Evolutionary conservation across 2,113 vertebrate genomes (phyloP).

Genomic region (Delphinus delphis): DNA sequence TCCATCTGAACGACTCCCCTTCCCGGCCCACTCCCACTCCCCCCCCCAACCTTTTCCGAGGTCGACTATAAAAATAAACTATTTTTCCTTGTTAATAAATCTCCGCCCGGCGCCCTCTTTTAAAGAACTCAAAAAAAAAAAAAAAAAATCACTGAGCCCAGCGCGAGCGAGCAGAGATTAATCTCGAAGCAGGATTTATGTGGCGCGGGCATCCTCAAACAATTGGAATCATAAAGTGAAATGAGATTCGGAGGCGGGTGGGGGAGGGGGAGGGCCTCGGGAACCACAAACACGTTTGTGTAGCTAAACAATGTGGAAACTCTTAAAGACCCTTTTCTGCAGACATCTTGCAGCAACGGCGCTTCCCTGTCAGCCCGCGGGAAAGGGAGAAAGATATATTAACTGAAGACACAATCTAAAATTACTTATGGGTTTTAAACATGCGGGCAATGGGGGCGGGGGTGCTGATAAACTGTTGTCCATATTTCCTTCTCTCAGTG

Average conservation of each 20-base stretch:
- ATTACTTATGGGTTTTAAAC: constrained; percentile 87
- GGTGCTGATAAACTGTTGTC: constrained; percentile 83
- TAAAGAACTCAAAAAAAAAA: constrained; percentile 53
- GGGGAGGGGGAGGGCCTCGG: constrained; percentile 73
- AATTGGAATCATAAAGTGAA: constrained; percentile 80
- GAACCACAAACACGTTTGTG: constrained; percentile 83
- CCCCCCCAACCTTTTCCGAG: constrained; percentile 57
- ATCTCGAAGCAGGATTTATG: constrained; percentile 74
- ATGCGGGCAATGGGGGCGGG: constrained; percentile 80
- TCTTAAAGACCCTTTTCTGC: constrained; percentile 82
- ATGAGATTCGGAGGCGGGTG: constrained; percentile 70
- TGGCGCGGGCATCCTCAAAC: constrained; percentile 77
- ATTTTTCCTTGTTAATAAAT: constrained; percentile 79
- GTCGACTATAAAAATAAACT: constrained; percentile 79
- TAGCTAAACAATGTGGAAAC: constrained; percentile 84
- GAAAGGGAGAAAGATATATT: constrained; percentile 86
- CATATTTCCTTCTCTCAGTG: constrained; percentile 80
- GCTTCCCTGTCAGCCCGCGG: constrained; percentile 86
- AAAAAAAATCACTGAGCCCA: constrained; percentile 52
- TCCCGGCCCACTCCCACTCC: neutral
- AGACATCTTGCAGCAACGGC: constrained; percentile 83
- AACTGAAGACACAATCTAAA: constrained; percentile 87
- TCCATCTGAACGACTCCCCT: constrained; percentile 3
- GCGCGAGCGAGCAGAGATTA: constrained; percentile 17
- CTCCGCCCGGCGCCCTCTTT: constrained; percentile 63